Evolutionary conservation across 2,113 vertebrate genomes (phyloP), one percentile per base, ranked within the genome.

Genomic region (Gadus chalcogrammus): DNA sequence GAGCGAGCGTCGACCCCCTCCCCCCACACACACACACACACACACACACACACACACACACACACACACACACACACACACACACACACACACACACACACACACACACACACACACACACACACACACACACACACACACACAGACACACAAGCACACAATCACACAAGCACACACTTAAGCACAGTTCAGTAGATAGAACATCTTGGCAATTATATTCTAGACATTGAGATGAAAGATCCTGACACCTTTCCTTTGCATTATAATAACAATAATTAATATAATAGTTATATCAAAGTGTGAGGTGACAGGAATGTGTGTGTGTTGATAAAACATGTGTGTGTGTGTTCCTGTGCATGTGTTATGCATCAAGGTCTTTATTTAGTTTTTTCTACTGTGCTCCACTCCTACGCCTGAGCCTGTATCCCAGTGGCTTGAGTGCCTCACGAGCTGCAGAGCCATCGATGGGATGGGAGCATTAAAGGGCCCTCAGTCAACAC

Each of bases 391-490:
- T 74, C 56, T 66, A 58, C 20, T 77, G 65, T 74, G 64, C 68
- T 3, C 86, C 85, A 77, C 4, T 35, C 31, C 74, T 78, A 83
- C 75, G 81, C 85, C 80, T 85, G 85, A 85, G 87, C 79, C 71
- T 69, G 65, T 81, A 81, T 85, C 84, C 83, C 79, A 86, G 78
- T 83, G 80, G 83, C 81, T 70, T 84, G 82, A 88, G 67, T 82
- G 78, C 72, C 68, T 73, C 60, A 22, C 15, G 66, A 63, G 73
- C 77, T 75, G 78, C 77, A 79, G 77, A 75, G 72, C 82, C 85
- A 82, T 87, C 87, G 82, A 65, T 70, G 70, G 84, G 84, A 90
- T 77, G 71, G 85, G 82, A 88, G 77, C 84, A 88, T 90, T 85
- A 87, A 71, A 78, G 75, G 58, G 83, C 67, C 79, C 65, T 52